Evolutionary conservation across 2,797 vertebrate species (phyloP).

Genomic region (Emydoidea blandingii): DNA sequence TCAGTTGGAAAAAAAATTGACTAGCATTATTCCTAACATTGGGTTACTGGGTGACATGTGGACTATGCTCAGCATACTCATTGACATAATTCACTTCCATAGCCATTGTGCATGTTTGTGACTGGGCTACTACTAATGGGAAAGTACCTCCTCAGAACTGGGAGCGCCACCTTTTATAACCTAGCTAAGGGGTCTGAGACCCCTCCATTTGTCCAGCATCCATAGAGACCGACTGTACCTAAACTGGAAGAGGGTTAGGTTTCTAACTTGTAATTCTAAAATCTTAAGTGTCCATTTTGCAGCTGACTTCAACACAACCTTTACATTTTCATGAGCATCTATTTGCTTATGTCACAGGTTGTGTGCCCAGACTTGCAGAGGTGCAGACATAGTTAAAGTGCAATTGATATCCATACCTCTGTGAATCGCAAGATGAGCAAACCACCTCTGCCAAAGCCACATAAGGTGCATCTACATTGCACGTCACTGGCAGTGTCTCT

Average conservation of each 20-base stretch:
- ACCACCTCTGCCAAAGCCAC: not conserved
- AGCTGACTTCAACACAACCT: not conserved
- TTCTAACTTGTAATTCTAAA: not conserved
- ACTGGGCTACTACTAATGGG: no score
- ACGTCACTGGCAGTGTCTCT: not conserved
- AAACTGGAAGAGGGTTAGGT: not conserved
- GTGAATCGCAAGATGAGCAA: not conserved
- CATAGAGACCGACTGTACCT: not conserved
- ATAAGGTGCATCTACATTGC: not conserved
- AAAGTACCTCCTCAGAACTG: not conserved
- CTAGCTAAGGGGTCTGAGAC: not conserved
- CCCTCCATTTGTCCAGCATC: not conserved
- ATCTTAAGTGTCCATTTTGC: not conserved
- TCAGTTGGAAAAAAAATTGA: not conserved
- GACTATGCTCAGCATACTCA: not conserved
- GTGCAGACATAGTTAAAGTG: not conserved
- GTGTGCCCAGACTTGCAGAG: not conserved
- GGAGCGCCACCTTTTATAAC: not conserved
- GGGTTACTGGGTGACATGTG: not conserved
- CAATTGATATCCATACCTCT: not conserved
- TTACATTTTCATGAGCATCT: not conserved
- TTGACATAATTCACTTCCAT: not conserved
- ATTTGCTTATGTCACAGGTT: not conserved
- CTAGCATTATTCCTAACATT: not conserved
- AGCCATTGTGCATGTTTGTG: not conserved